Evolutionary conservation across 2,113 vertebrate genomes (phyloP).

Genomic region (Cricetomys ansorgei): DNA sequence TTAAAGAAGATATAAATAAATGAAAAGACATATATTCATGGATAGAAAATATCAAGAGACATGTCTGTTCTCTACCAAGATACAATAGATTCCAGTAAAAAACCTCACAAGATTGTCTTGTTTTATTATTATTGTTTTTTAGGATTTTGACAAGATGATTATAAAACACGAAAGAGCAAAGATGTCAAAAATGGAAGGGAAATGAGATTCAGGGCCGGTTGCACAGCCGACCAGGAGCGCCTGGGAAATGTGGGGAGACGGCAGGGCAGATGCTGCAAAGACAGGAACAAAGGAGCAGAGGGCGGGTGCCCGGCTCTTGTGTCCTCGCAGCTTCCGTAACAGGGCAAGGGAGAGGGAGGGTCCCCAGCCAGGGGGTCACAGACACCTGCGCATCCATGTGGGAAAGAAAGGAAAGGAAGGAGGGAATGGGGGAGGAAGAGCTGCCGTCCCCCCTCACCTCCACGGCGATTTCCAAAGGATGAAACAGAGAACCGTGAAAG

Average conservation of each 20-base stretch:
- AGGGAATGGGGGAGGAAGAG: not conserved
- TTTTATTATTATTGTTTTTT: not conserved
- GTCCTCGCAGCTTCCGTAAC: accelerated
- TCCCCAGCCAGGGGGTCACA: accelerated
- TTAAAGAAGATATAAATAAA: slow-evolving; percentile 34
- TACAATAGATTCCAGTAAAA: not conserved
- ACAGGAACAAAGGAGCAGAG: not conserved
- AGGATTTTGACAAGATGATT: slow-evolving; percentile 12
- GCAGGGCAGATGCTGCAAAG: not conserved
- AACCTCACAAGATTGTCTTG: not conserved
- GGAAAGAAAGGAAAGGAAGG: not conserved
- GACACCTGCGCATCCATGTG: accelerated
- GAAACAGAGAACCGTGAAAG: not conserved
- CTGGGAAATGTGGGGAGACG: not conserved
- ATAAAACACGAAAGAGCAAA: slow-evolving; percentile 13
- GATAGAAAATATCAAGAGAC: not conserved
- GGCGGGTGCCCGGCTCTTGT: not conserved
- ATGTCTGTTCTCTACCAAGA: not conserved
- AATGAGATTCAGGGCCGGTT: not conserved
- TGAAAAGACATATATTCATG: not conserved
- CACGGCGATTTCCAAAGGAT: not conserved
- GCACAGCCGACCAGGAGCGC: not conserved
- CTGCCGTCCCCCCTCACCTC: not conserved
- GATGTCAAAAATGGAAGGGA: not conserved
- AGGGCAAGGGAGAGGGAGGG: too few relatives aligned